A percentile compares a stretch with the other conserved stretches of the same genome.
Evolutionary conservation across 2,888 invertebrate species (phyloP).

Genomic region (Nomada goodeniana): DNA sequence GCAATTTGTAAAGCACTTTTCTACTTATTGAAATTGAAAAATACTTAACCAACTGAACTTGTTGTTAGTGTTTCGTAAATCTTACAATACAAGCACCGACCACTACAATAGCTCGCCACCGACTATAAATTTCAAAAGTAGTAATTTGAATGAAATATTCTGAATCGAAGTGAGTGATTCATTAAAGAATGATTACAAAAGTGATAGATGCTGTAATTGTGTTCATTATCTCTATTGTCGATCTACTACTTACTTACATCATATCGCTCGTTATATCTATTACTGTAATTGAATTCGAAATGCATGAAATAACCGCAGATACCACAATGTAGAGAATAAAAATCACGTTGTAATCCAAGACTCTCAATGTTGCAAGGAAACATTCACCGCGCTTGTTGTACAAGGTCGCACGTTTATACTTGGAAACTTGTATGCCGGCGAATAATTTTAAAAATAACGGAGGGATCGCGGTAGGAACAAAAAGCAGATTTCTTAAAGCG

Average conservation of each 20-base stretch:
- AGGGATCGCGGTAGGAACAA: background rate
- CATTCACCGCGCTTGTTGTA: constrained; percentile 32
- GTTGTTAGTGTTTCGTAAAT: too few species aligned
- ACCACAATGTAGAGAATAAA: constrained; percentile 49
- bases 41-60: too few species aligned
- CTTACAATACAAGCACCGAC: too few species aligned
- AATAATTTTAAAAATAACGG: background rate
- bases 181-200: background rate
- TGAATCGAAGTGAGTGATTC: background rate
- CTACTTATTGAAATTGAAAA: too few species aligned
- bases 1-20: too few species aligned
- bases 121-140: background rate
- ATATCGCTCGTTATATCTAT: constrained; percentile 44
- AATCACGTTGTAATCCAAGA: constrained; percentile 55
- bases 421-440: too few species aligned
- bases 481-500: background rate
- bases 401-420: constrained; percentile 1
- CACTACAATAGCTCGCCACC: too few species aligned
- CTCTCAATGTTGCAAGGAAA: constrained; percentile 34
- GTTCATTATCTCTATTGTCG: background rate
- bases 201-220: background rate
- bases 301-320: constrained; percentile 52
- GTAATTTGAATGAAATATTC: background rate
- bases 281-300: constrained; percentile 54
- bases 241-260: constrained; percentile 46